phyloP scores from a whole-genome alignment of 2,888 invertebrate species.

The Drosophila hawaiiensis region DNA sequence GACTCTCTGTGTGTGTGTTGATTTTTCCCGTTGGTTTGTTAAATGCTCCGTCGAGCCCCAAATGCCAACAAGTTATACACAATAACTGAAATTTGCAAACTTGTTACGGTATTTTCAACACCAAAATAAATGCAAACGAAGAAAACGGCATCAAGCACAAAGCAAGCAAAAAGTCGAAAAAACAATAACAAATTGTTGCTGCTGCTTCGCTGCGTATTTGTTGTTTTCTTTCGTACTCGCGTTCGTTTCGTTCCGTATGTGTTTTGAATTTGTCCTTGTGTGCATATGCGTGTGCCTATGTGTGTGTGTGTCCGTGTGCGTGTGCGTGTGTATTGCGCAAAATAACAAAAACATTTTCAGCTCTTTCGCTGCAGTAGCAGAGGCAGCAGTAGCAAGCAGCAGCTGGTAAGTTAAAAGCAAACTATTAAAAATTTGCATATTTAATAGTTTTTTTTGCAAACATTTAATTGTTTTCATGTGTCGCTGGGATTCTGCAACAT shows the following conservation, averaged over 20 bases:
- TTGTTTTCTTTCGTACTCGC: slow-evolving; percentile 46
- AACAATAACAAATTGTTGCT: slow-evolving; percentile 68
- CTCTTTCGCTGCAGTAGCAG: slow-evolving; percentile 17
- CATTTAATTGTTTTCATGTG: slow-evolving; percentile 27
- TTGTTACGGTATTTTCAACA: slow-evolving; percentile 63
- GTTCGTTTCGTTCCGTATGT: slow-evolving; percentile 39
- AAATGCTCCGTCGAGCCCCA: slow-evolving; percentile 33
- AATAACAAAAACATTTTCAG: slow-evolving; percentile 45
- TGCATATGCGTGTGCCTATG: slow-evolving; percentile 2
- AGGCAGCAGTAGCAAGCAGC: slow-evolving; percentile 11
- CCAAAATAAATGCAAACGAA: slow-evolving; percentile 14
- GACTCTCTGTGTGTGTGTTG: slow-evolving; percentile 20
- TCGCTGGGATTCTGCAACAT: slow-evolving; percentile 13
- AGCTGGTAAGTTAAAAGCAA: slow-evolving; percentile 54
- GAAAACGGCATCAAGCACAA: slow-evolving; percentile 24
- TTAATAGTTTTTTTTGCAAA: slow-evolving; percentile 28
- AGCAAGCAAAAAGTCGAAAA: slow-evolving; percentile 13
- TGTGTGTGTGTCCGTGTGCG: slow-evolving; percentile 9
- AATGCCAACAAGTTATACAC: slow-evolving; percentile 50
- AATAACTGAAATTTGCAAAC: slow-evolving; percentile 38
- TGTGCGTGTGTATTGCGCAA: slow-evolving; percentile 33
- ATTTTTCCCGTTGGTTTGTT: slow-evolving; percentile 27
- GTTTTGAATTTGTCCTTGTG: slow-evolving; percentile 30
- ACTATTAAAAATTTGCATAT: slow-evolving; percentile 27
- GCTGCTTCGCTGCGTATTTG: slow-evolving; percentile 28